Conservation (phyloP, 2,113 vertebrate genomes). For the Corythornis vintsioides region DNA sequence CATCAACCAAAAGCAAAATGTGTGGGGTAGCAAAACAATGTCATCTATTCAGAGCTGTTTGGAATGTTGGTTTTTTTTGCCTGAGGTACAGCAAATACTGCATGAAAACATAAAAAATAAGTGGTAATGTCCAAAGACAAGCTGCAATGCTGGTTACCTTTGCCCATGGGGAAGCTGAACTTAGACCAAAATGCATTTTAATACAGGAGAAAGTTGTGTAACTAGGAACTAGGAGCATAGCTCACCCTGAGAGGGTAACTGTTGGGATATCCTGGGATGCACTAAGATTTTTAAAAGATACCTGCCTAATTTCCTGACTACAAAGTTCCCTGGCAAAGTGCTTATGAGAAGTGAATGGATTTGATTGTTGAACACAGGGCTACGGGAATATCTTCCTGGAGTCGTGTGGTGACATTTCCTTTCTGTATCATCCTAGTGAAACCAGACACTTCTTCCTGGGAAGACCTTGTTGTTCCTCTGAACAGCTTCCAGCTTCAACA, state of each 20-base stretch:
- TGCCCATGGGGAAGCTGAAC: background rate
- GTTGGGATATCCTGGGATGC: background rate
- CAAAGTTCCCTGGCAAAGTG: rapidly evolving
- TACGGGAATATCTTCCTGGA: background rate
- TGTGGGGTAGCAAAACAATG: background rate
- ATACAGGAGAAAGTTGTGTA: background rate
- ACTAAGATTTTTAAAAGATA: background rate
- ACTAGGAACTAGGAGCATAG: background rate
- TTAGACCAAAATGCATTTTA: background rate
- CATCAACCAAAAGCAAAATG: background rate
- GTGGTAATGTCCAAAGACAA: background rate
- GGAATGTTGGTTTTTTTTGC: background rate
- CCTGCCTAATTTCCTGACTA: background rate
- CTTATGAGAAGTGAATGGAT: background rate
- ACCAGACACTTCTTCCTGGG: background rate
- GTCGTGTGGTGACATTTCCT: background rate
- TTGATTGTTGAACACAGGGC: background rate
- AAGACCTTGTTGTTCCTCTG: background rate
- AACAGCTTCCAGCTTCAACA: background rate
- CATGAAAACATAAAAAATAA: background rate
- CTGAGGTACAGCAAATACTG: background rate
- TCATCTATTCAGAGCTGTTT: background rate
- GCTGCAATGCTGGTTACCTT: background rate
- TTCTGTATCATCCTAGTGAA: background rate
- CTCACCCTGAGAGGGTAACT: background rate